A percentile compares a stretch with the other conserved stretches of the same genome.
These are phyloP conservation scores for Petrosia ficiformis DNA, from an alignment of 37 sponge, comb jelly and placozoan genomes.

Conservation along the genomic window DNA sequence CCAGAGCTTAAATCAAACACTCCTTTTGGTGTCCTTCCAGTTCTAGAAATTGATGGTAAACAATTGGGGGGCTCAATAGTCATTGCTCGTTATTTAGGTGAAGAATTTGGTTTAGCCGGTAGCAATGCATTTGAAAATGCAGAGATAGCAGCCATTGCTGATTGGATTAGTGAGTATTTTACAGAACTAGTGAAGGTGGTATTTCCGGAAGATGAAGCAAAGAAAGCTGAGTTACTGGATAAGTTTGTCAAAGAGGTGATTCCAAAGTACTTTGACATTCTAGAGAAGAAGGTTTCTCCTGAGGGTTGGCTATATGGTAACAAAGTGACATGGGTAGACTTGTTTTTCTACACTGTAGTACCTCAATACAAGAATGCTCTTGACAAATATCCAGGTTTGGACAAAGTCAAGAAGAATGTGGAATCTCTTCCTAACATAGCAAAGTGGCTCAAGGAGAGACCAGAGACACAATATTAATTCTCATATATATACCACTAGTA, in stretches of 20 bases:
- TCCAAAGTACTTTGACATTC: constrained; percentile 14
- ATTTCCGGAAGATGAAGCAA: constrained; percentile 37
- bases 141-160: constrained; percentile 3
- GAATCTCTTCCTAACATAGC: constrained; percentile 30
- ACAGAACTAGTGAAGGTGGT: neutral
- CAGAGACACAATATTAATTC: constrained; percentile 8
- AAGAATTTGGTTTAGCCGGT: constrained; percentile 33
- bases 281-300: neutral
- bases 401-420: neutral
- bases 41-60: constrained; percentile 52
- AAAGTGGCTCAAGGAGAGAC: constrained; percentile 50
- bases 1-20: constrained; percentile 5
- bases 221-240: neutral
- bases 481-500: too few relatives aligned
- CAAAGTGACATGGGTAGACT: constrained; percentile 1
- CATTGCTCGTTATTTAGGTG: constrained; percentile 46
- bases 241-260: neutral
- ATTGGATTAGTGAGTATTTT: neutral
- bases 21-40: constrained; percentile 42
- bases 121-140: constrained; percentile 26
- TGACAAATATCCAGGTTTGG: constrained; percentile 17
- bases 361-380: neutral
- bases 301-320: constrained; percentile 1
- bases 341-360: neutral
- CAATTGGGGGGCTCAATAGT: constrained; percentile 34